Base-by-base conservation (phyloP, 2,888 invertebrate genomes). In the Didymodactylos carnosus region DNA sequence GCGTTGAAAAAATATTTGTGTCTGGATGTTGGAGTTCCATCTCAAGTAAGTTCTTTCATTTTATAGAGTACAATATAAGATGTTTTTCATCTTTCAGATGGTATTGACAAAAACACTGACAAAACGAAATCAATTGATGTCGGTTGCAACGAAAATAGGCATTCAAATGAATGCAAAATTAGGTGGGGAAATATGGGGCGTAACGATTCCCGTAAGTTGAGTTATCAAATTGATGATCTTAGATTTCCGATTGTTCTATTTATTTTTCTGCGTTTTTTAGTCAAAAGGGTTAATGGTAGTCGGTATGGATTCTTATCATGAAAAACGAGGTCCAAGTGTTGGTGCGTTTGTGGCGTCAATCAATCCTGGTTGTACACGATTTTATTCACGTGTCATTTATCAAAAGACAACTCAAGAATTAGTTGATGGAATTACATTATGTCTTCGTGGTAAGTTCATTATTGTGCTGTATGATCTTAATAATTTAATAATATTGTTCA, bases 291-390 rank as follows among this genome's bases (percentile, higher is more conserved):
- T 41, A 16, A 74, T 74, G 74, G 53, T 74, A 16, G 29, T 71
- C 41, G 74, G 74, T 46, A 74, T 74, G 40, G 74, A 74, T 39
- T 71, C 71, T 8, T 74, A 74, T 69, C 74, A 71, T 62, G 74
- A 74, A 46, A 46, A 53, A 13, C 49, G 25, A 62, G 29, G 35
- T 11, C 62, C 35, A 10, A 35, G 35, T 35, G 91, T 90, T 78
- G 91, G 90, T 16, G 92, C 90, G 0, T 87, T 92, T 80, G 90
- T 93, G 0, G 90, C 91, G 0, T 88, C 90, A 0, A 85, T 89
- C 73, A 90, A 94, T 81, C 85, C 86, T 16, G 81, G 86, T 0
- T 86, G 88, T 80, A 87, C 88, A 0, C 85, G 88, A 27, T 94
- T 90, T 80, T 92, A 86, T 80, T 89, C 89, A 4, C 86, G 88